phyloP scores from a whole-genome alignment of 2,888 invertebrate species.

The Cremastobaeus sp. region DNA sequence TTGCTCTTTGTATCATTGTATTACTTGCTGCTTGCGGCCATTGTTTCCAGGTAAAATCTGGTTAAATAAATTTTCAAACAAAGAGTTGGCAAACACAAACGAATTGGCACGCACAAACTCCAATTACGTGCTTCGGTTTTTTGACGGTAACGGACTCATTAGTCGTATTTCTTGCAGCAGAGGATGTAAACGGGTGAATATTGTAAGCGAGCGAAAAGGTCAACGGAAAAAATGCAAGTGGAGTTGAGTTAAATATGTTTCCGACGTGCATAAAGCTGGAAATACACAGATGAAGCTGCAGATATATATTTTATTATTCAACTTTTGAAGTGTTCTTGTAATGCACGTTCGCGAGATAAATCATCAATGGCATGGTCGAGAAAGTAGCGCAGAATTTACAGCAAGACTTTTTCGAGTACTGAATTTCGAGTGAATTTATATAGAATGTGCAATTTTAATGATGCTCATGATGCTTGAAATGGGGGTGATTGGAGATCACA shows the following conservation, averaged over 20 bases:
- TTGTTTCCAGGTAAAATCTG: slow-evolving; percentile 78
- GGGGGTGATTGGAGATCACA: no score
- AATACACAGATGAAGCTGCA: slow-evolving; percentile 10
- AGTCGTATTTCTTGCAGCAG: slow-evolving; percentile 1
- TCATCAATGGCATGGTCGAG: no score
- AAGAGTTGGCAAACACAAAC: slow-evolving; percentile 13
- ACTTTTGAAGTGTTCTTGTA: slow-evolving; percentile 9
- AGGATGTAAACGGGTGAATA: slow-evolving; percentile 18
- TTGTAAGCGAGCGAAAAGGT: slow-evolving; percentile 7
- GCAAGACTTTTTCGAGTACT: no score
- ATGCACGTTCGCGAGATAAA: neutral
- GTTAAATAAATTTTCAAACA: slow-evolving; percentile 4
- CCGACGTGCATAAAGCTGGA: slow-evolving; percentile 7
- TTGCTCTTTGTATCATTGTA: slow-evolving; percentile 79
- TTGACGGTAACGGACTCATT: slow-evolving; percentile 10
- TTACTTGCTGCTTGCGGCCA: slow-evolving; percentile 80
- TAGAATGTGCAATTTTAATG: no score
- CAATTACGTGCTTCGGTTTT: slow-evolving; percentile 4
- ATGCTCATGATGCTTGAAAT: no score
- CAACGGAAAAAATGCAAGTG: slow-evolving; percentile 13
- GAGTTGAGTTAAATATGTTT: slow-evolving; percentile 15
- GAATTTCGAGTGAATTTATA: no score
- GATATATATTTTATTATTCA: slow-evolving; percentile 33
- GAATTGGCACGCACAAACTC: neutral
- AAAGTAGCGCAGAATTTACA: no score